A percentile compares a stretch with the other conserved stretches of the same genome.
These are phyloP conservation scores for Bacillus rossius DNA, from an alignment of 1,140 invertebrate species.

Conservation along the genomic window DNA sequence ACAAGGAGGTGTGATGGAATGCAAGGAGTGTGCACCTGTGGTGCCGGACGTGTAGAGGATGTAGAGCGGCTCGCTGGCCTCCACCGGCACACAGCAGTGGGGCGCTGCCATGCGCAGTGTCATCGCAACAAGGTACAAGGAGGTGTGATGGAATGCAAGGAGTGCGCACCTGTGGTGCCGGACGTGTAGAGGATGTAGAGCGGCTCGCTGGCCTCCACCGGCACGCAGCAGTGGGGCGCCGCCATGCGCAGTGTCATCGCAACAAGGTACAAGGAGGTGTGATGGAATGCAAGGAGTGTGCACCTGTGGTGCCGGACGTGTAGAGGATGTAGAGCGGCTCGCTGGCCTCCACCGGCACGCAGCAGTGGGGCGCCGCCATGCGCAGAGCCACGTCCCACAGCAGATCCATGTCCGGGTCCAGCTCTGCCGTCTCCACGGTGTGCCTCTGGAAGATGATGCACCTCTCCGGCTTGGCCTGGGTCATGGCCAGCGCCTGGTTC, in stretches of 20 bases:
- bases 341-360: slow-evolving; percentile 80
- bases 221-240: slow-evolving; percentile 69
- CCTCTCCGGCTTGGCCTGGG: slow-evolving; percentile 58
- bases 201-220: slow-evolving; percentile 83
- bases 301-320: slow-evolving; percentile 85
- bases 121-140: too few relatives aligned
- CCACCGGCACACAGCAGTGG: slow-evolving; percentile 76
- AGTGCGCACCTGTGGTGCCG: slow-evolving; percentile 82
- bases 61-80: slow-evolving; percentile 86
- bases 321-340: slow-evolving; percentile 90
- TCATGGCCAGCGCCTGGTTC: slow-evolving; percentile 73
- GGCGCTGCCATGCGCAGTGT: too few relatives aligned
- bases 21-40: too few relatives aligned
- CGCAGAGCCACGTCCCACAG: slow-evolving; percentile 70
- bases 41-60: slow-evolving; percentile 92
- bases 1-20: too few relatives aligned
- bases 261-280: too few relatives aligned
- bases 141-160: too few relatives aligned
- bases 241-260: slow-evolving; percentile 56
- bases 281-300: too few relatives aligned
- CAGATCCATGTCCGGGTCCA: slow-evolving; percentile 59
- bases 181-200: slow-evolving; percentile 93
- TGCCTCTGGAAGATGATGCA: slow-evolving; percentile 78
- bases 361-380: slow-evolving; percentile 60
- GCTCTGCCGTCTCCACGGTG: slow-evolving; percentile 53